phyloP scores from a whole-genome alignment of 2,888 invertebrate genomes.

The Labia minor region DNA sequence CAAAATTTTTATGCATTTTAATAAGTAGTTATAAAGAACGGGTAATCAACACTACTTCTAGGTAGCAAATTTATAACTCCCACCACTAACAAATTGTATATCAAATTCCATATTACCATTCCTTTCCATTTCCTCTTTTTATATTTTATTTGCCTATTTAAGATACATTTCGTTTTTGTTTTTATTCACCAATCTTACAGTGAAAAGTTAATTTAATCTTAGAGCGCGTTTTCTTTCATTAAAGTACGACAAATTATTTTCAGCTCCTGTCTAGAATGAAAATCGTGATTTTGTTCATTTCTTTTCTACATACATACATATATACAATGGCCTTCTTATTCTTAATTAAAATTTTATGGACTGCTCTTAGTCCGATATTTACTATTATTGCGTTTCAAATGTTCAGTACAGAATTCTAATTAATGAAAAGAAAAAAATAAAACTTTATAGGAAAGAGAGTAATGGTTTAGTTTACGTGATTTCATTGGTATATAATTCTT shows the following conservation, averaged over 20 bases:
- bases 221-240: not conserved
- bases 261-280: not conserved
- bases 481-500: too few relatives aligned
- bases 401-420: not conserved
- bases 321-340: not conserved
- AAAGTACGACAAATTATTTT: not conserved
- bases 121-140: too few relatives aligned
- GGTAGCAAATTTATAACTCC: not conserved
- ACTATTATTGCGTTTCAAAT: not conserved
- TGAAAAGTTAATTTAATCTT: constrained; percentile 1
- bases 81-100: too few relatives aligned
- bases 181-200: not conserved
- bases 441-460: not conserved
- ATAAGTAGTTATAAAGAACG: not conserved
- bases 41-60: not conserved
- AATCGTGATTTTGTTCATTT: not conserved
- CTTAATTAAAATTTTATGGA: constrained; percentile 13
- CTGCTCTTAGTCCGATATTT: not conserved
- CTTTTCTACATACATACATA: not conserved
- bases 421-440: not conserved
- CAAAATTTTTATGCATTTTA: not conserved
- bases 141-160: too few relatives aligned
- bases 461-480: too few relatives aligned
- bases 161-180: too few relatives aligned
- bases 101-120: not conserved